Evolutionary conservation across 1,140 invertebrate species (phyloP).

Genomic region (Dendrolimus punctatus): DNA sequence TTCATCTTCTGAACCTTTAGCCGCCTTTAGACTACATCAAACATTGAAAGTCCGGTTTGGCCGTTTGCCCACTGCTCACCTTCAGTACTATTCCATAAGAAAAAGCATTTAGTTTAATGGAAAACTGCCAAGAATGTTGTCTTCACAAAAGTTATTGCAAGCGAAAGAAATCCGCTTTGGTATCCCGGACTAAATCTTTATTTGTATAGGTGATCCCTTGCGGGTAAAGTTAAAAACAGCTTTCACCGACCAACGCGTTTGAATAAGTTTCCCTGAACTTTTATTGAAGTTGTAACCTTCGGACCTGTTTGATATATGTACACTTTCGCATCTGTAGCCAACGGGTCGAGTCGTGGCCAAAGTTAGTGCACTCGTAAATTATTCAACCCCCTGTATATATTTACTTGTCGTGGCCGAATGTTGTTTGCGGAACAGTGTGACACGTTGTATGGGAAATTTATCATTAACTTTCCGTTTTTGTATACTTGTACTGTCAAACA

Average conservation of each 20-base stretch:
- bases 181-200: slow-evolving; percentile 58
- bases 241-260: slow-evolving; percentile 70
- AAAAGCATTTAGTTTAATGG: slow-evolving; percentile 16
- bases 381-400: slow-evolving; percentile 55
- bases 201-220: slow-evolving; percentile 57
- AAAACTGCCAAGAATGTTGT: slow-evolving; percentile 24
- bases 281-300: slow-evolving; percentile 70
- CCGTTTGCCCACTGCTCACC: slow-evolving; percentile 8
- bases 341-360: slow-evolving; percentile 35
- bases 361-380: slow-evolving; percentile 68
- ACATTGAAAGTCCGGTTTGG: slow-evolving; percentile 7
- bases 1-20: neutral
- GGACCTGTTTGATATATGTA: slow-evolving; percentile 63
- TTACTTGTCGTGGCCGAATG: slow-evolving; percentile 46
- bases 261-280: slow-evolving; percentile 67
- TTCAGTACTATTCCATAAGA: slow-evolving; percentile 6
- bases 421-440: slow-evolving; percentile 32
- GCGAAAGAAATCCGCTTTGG: slow-evolving; percentile 44
- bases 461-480: slow-evolving; percentile 3
- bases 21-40: neutral
- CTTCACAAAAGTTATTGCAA: slow-evolving; percentile 17
- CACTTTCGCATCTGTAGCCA: slow-evolving; percentile 42
- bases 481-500: neutral
- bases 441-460: slow-evolving; percentile 16
- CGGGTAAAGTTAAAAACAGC: slow-evolving; percentile 68